These are phyloP conservation scores for Himalopsyche japonica DNA, from an alignment of 2,888 invertebrate genomes.

Conservation along the genomic window DNA sequence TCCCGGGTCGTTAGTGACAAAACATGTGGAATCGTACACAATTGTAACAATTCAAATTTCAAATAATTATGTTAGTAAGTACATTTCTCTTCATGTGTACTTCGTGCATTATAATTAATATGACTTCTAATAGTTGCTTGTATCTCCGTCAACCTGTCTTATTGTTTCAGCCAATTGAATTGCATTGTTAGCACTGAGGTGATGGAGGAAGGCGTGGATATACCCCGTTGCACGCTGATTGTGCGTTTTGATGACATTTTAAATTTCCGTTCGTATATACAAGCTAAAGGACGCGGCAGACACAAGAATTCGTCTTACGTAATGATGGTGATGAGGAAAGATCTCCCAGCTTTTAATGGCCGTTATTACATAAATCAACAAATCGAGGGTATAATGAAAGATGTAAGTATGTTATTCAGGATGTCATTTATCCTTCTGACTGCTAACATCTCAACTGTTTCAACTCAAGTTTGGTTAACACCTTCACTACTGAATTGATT, in stretches of 20 bases:
- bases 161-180: constrained; percentile 52
- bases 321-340: constrained; percentile 54
- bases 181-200: constrained; percentile 68
- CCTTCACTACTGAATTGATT: too few relatives aligned
- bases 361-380: constrained; percentile 54
- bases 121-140: too few relatives aligned
- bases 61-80: too few relatives aligned
- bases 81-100: too few relatives aligned
- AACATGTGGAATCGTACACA: too few relatives aligned
- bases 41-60: too few relatives aligned
- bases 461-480: too few relatives aligned
- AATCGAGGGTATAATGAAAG: constrained; percentile 61
- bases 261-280: constrained; percentile 82
- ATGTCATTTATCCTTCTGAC: too few relatives aligned
- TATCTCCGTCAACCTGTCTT: background rate
- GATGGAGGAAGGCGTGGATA: constrained; percentile 88
- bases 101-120: too few relatives aligned
- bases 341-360: constrained; percentile 44
- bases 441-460: too few relatives aligned
- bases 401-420: constrained; percentile 44
- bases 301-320: constrained; percentile 59
- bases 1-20: too few relatives aligned
- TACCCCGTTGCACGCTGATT: constrained; percentile 80
- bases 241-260: constrained; percentile 71
- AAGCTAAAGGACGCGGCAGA: constrained; percentile 72